Conservation (phyloP, 2,113 vertebrate species). For the Marmota flaviventris region DNA sequence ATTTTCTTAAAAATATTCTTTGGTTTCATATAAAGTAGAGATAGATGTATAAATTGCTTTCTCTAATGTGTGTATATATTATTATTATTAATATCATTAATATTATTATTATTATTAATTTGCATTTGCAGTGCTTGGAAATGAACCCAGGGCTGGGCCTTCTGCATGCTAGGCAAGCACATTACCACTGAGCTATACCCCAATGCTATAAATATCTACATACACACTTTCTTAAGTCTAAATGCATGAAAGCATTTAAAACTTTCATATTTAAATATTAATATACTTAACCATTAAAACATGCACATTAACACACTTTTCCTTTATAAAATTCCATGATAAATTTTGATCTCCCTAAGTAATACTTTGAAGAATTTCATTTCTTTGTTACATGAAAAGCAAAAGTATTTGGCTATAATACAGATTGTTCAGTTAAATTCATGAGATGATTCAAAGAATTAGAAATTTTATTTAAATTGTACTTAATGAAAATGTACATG, state of each 20-base stretch:
- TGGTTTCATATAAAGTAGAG: neutral
- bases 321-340: neutral
- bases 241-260: neutral
- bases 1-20: constrained; percentile 49
- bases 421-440: neutral
- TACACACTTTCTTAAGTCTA: neutral
- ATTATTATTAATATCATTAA: too few relatives aligned
- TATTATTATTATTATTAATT: too few relatives aligned
- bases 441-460: neutral
- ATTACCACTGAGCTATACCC: neutral
- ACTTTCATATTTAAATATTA: constrained; percentile 28
- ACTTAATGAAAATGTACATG: neutral
- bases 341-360: neutral
- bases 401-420: neutral
- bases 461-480: constrained; percentile 39
- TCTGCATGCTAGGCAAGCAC: too few relatives aligned
- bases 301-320: neutral
- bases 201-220: neutral
- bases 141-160: neutral
- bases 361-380: neutral
- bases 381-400: neutral
- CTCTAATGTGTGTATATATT: neutral
- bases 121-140: neutral
- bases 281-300: neutral
- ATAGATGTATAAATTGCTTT: neutral